Conservation (phyloP, 2,113 vertebrate genomes). For the Pipa parva region DNA sequence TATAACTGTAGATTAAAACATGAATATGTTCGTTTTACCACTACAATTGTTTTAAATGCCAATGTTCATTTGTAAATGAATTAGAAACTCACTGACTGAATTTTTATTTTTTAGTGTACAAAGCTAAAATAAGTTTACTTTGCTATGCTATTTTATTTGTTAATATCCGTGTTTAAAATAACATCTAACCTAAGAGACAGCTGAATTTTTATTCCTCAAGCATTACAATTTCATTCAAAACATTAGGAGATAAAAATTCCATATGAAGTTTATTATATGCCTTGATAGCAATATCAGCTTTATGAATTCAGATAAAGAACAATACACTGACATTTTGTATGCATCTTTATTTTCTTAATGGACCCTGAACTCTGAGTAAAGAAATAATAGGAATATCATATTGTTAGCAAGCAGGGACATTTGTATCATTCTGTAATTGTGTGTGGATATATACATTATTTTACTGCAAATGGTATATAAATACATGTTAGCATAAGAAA, state of each 20-base stretch:
- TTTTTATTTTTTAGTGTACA: no score
- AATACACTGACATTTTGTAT: not conserved
- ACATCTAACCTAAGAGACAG: not conserved
- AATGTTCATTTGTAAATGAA: no score
- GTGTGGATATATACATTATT: no score
- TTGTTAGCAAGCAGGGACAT: not conserved
- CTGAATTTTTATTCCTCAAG: not conserved
- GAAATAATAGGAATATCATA: not conserved
- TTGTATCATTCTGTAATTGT: no score
- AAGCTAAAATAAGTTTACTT: not conserved
- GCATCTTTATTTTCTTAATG: slow-evolving; percentile 5
- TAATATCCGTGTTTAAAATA: not conserved
- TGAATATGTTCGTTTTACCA: no score
- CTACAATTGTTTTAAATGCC: no score
- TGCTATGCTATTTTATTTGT: not conserved
- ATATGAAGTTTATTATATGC: not conserved
- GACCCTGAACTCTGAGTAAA: not conserved
- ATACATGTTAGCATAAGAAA: no score
- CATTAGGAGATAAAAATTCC: not conserved
- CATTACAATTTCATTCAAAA: not conserved
- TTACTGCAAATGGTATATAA: no score
- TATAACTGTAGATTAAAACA: no score
- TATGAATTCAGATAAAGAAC: slow-evolving; percentile 1
- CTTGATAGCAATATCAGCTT: not conserved
- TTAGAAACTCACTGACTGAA: no score